These are phyloP conservation scores for Drosophila mayri DNA, from an alignment of 1,140 invertebrate species.

Conservation along the genomic window DNA sequence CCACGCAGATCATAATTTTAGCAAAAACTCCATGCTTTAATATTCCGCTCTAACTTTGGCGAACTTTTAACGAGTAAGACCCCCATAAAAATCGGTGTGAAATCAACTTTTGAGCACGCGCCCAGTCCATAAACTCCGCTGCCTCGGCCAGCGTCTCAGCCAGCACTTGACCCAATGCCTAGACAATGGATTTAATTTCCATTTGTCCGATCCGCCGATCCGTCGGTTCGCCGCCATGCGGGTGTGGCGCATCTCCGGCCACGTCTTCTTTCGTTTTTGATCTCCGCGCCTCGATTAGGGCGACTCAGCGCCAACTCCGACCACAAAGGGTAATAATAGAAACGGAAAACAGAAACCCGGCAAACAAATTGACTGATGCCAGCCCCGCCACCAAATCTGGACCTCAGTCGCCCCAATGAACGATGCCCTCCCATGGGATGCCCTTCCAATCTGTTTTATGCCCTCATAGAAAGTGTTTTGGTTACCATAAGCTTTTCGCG, in stretches of 20 bases:
- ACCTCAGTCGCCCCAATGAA: slow-evolving; percentile 52
- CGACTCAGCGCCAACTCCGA: slow-evolving; percentile 48
- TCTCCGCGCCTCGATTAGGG: slow-evolving; percentile 71
- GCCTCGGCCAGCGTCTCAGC: slow-evolving; percentile 42
- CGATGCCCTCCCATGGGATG: slow-evolving; percentile 54
- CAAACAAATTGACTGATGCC: slow-evolving; percentile 76
- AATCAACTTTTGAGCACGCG: slow-evolving; percentile 68
- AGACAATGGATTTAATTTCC: slow-evolving; percentile 78
- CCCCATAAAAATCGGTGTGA: slow-evolving; percentile 47
- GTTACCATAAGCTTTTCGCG: neutral
- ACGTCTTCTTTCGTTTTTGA: slow-evolving; percentile 69
- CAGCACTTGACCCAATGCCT: slow-evolving; percentile 79
- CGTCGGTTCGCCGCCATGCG: slow-evolving; percentile 43
- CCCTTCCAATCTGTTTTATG: slow-evolving; percentile 36
- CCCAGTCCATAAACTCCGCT: slow-evolving; percentile 25
- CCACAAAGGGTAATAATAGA: slow-evolving; percentile 54
- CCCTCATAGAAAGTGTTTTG: neutral
- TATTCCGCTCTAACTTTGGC: slow-evolving; percentile 26
- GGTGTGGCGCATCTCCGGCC: slow-evolving; percentile 79
- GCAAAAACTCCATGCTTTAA: slow-evolving; percentile 17
- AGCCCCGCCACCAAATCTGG: slow-evolving; percentile 54
- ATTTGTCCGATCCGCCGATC: slow-evolving; percentile 62
- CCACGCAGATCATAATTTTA: neutral
- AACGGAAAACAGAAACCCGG: slow-evolving; percentile 62
- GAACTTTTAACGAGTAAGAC: slow-evolving; percentile 19